Evolutionary conservation across 2,888 invertebrate species (phyloP).

Genomic region (Diogma glabrata): DNA sequence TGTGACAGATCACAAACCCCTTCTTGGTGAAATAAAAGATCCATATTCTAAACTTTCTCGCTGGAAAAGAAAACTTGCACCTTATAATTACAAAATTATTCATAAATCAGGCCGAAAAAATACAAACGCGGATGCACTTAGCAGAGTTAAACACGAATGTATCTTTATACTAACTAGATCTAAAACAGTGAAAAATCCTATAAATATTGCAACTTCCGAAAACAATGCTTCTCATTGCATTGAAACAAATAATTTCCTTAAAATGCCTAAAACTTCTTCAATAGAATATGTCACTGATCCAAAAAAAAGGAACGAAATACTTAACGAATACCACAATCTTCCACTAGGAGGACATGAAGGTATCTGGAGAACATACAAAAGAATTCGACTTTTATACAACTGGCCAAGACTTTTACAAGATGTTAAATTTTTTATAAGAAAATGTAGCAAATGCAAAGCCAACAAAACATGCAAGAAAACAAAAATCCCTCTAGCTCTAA

Average conservation of each 20-base stretch:
- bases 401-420: background rate
- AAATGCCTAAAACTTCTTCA: too few species aligned
- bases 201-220: background rate
- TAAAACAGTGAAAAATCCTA: too few species aligned
- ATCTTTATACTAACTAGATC: background rate
- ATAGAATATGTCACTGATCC: background rate
- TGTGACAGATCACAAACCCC: background rate
- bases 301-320: background rate
- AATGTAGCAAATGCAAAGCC: background rate
- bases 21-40: background rate
- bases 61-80: too few species aligned
- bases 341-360: background rate
- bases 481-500: background rate
- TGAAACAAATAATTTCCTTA: too few species aligned
- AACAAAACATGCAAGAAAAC: background rate
- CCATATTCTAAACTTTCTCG: too few species aligned
- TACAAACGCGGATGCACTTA: background rate
- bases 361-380: background rate
- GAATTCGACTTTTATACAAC: background rate
- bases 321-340: background rate
- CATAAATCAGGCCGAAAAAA: slow-evolving; percentile 16
- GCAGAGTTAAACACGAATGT: background rate
- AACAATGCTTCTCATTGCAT: too few species aligned
- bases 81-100: too few species aligned
- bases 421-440: background rate